Conservation (phyloP, 2,113 vertebrate genomes). For the Eurypyga helias region DNA sequence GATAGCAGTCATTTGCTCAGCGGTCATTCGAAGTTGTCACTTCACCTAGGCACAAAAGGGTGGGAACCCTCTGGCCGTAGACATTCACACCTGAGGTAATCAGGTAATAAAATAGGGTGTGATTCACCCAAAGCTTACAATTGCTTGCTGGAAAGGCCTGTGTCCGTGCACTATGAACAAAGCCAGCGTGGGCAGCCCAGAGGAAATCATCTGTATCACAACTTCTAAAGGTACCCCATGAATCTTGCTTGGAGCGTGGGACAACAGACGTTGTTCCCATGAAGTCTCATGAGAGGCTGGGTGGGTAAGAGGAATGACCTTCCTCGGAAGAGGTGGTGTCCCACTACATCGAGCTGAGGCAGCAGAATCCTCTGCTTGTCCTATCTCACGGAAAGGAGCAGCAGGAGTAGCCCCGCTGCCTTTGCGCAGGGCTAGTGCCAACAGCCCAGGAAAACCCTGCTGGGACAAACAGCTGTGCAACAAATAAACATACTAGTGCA, state of each 20-base stretch:
- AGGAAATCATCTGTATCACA: background rate
- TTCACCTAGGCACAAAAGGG: background rate
- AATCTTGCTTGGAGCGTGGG: background rate
- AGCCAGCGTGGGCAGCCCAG: background rate
- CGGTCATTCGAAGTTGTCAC: background rate
- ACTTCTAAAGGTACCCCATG: background rate
- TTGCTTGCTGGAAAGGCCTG: background rate
- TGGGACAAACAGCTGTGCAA: background rate
- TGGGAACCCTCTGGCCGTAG: background rate
- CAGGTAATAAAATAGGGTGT: background rate
- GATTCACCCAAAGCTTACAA: background rate
- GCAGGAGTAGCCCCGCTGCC: background rate
- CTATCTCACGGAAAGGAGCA: background rate
- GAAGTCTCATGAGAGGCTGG: background rate
- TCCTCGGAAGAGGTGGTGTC: background rate
- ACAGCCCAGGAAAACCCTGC: background rate
- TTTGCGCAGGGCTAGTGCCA: background rate
- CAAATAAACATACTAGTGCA: background rate
- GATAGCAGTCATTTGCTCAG: background rate
- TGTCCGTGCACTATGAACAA: background rate
- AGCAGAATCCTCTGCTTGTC: background rate
- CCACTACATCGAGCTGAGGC: background rate
- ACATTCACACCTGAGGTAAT: background rate
- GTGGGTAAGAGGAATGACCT: background rate
- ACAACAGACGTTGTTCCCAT: background rate